Conservation (phyloP, 2,797 vertebrate genomes). For the Lithobates sylvaticus region DNA sequence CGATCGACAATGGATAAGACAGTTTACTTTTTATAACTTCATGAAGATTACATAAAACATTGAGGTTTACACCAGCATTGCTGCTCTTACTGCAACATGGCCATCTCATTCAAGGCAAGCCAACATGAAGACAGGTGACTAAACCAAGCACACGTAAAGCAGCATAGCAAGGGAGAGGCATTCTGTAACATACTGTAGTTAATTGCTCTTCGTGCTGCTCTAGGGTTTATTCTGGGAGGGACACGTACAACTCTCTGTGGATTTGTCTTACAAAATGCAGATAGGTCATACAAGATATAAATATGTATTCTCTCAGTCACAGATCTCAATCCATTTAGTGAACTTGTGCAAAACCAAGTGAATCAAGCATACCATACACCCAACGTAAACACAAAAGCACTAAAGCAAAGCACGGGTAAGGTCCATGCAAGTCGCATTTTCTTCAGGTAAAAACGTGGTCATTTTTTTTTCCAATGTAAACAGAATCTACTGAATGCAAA, state of each 20-base stretch:
- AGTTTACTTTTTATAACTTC: not conserved
- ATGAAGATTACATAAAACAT: not conserved
- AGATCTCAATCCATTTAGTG: not conserved
- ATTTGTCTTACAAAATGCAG: conserved; percentile 15
- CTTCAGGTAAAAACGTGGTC: not conserved
- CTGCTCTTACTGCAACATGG: not conserved
- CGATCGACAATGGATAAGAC: too few relatives aligned
- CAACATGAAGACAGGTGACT: not conserved
- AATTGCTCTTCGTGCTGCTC: not conserved
- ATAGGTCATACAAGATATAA: conserved; percentile 32
- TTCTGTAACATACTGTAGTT: conserved; percentile 23
- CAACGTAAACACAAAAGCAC: not conserved
- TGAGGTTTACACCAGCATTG: not conserved
- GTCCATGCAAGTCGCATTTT: not conserved
- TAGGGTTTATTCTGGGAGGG: conserved; percentile 13
- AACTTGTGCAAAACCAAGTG: not conserved
- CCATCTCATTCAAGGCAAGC: not conserved
- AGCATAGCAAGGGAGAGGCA: not conserved
- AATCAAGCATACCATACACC: not conserved
- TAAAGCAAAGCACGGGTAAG: not conserved
- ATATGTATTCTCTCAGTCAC: conserved; percentile 2
- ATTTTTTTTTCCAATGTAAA: not conserved
- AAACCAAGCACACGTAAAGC: not conserved
- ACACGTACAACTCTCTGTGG: not conserved
- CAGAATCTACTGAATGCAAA: not conserved